phyloP scores from a whole-genome alignment of 2,888 invertebrate species.

The Cataglyphis rosenhaueri region DNA sequence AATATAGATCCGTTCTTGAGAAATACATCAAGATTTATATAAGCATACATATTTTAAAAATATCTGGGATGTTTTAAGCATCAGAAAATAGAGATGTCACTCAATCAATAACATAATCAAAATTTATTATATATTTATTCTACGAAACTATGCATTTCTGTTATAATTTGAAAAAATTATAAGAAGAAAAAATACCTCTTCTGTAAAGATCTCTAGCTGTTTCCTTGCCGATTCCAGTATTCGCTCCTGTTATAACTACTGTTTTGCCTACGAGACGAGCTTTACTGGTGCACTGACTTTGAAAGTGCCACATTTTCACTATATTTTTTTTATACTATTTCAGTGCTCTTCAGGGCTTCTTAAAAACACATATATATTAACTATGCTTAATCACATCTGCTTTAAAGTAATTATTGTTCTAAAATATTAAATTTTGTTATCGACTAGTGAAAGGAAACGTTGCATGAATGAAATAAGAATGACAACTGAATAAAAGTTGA shows the following conservation, averaged over 20 bases:
- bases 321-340: not conserved
- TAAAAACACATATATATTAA: not conserved
- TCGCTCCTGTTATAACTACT: constrained; percentile 84
- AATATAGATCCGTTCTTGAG: too few species aligned
- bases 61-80: too few species aligned
- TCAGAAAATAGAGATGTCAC: too few species aligned
- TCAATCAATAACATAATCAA: too few species aligned
- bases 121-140: not conserved
- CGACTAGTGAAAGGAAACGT: too few species aligned
- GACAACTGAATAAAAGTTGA: too few species aligned
- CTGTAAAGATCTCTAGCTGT: constrained; percentile 80
- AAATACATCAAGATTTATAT: too few species aligned
- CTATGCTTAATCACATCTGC: not conserved
- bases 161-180: not conserved
- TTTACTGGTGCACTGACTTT: constrained; percentile 85
- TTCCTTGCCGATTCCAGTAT: constrained; percentile 83
- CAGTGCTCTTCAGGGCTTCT: not conserved
- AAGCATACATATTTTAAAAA: too few species aligned
- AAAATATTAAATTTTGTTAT: too few species aligned
- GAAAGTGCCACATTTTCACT: constrained; percentile 78
- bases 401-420: too few species aligned
- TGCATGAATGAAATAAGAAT: too few species aligned
- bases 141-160: not conserved
- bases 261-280: constrained; percentile 79
- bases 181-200: constrained; percentile 77